Percentiles rank a stretch among this genome's conserved stretches.
phyloP scores from a whole-genome alignment of 64 coral and sea anemone genomes.

The Actinia tenebrosa region DNA sequence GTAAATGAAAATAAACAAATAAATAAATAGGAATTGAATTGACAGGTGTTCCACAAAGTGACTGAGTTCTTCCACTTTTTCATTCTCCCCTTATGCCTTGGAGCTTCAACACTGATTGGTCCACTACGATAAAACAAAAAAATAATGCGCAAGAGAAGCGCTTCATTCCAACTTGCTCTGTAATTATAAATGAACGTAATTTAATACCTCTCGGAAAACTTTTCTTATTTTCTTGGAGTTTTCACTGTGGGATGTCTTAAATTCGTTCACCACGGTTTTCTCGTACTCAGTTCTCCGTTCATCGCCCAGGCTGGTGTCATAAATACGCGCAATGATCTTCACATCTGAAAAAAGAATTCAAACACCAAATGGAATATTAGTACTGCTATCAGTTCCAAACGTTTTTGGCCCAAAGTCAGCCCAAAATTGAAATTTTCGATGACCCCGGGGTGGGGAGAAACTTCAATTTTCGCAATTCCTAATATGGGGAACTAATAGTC shows the following conservation, averaged over 20 bases:
- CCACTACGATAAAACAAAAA: neutral
- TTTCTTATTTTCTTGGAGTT: constrained; percentile 12
- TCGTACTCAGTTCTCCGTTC: neutral
- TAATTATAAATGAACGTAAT: neutral
- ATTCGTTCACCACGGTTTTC: constrained; percentile 2
- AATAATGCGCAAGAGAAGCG: neutral
- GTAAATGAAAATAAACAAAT: no score
- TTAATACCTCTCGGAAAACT: constrained; percentile 5
- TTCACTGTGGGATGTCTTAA: neutral
- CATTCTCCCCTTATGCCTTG: no score
- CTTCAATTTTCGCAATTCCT: no score
- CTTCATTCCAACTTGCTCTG: neutral
- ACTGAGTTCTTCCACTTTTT: no score
- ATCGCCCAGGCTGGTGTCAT: neutral
- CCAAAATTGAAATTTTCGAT: no score
- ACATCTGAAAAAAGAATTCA: constrained; percentile 5
- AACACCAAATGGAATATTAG: neutral
- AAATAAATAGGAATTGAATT: no score
- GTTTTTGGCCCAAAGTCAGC: no score
- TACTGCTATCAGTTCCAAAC: no score
- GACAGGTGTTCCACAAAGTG: no score
- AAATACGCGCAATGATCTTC: neutral
- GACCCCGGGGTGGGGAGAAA: no score
- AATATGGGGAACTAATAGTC: no score
- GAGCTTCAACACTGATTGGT: neutral